Evolutionary conservation across 2,888 invertebrate genomes (phyloP).

Genomic region (Eupithecia tripunctaria): DNA sequence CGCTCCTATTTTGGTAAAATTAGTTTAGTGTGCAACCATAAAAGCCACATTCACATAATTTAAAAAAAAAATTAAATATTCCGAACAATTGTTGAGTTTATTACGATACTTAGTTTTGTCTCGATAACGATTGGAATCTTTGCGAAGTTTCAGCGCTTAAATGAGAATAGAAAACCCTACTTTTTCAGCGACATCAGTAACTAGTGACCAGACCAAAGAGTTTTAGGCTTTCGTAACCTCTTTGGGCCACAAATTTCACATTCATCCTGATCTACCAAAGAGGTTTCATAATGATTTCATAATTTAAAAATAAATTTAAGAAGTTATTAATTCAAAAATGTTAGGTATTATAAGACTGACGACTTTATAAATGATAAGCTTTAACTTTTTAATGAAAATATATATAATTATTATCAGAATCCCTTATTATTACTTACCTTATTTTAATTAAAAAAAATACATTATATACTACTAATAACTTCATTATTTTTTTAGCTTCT

Average conservation of each 20-base stretch:
- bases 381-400: no score
- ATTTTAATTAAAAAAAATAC: no score
- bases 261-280: background rate
- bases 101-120: background rate
- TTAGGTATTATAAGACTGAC: no score
- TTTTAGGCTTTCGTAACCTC: background rate
- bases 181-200: background rate
- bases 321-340: no score
- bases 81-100: background rate
- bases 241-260: background rate
- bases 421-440: no score
- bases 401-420: no score
- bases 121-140: background rate
- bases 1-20: constrained; percentile 33
- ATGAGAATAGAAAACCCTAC: no score
- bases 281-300: background rate
- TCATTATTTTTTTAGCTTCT: no score
- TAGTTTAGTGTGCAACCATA: constrained; percentile 24
- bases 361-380: no score
- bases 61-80: background rate
- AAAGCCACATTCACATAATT: background rate
- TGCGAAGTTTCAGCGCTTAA: background rate
- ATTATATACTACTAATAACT: no score
- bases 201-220: background rate
- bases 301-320: no score